Base-by-base conservation (phyloP, 2,888 invertebrate genomes). In the Synergus umbraculus region DNA sequence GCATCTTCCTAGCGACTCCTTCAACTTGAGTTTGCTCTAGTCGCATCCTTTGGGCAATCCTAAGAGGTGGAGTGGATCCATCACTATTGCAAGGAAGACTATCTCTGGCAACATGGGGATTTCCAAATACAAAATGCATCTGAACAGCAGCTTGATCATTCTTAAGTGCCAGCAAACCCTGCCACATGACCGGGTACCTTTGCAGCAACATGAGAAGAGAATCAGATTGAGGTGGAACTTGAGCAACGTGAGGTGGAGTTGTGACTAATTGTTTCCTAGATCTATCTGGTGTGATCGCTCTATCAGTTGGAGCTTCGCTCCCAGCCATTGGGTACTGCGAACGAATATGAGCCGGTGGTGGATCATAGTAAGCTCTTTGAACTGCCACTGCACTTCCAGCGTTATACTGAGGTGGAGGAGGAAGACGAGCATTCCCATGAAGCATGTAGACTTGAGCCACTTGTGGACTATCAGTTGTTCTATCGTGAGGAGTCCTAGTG, bases 121-220 rank as follows among this genome's bases (percentile, higher is more conserved):
- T 98, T 79, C 99, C 99, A 88, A 97, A 97, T 83, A 99, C 98
- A 93, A 98, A 98, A 93, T 99, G 98, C 99, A 99, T 99, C 93
- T 99, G 99, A 67, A 99, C 99, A 44, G 97, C 97, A 8, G 98
- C 98, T 88, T 97, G 97, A 93, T 99, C 99, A 92, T 98, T 99
- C 93, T 99, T 99, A 85, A 99, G 94, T 0, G 98, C 98, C 85
- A 99, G 93, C 82, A 97, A 93, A 1, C 99, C 98, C 93, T 98
- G 98, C 99, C 99, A 99, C 96, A 98, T 97, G 67, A 98, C 96
- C 12, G 98, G 98, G 93, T 98, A 98, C 80, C 97, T 96, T 95
- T 98, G 95, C 9, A 97, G 93, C 78, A 97, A 92, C 94, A 96
- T 96, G 85, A 97, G 94, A 85, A 97, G 93, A 78, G 96, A 96